These are phyloP conservation scores for Sebastes hubbsi DNA, from an alignment of 2,797 vertebrate species.

Conservation along the genomic window DNA sequence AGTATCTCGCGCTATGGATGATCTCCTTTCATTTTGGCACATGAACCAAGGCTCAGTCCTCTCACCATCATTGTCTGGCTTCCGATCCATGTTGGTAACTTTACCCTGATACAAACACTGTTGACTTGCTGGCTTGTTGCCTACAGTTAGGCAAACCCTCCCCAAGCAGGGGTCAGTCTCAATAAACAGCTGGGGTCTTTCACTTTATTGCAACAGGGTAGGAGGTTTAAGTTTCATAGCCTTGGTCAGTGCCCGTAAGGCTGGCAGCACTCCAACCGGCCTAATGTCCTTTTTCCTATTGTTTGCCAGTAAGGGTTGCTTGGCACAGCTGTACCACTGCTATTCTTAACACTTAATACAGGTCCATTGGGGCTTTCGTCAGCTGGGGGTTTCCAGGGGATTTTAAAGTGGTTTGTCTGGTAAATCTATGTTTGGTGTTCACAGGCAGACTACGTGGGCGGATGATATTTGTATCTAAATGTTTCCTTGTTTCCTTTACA, in stretches of 20 bases:
- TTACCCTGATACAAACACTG: slow-evolving; percentile 14
- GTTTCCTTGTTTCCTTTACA: slow-evolving; percentile 67
- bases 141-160: slow-evolving; percentile 4
- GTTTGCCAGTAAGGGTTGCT: slow-evolving; percentile 56
- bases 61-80: slow-evolving; percentile 12
- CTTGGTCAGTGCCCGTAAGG: slow-evolving; percentile 11
- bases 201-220: slow-evolving; percentile 43
- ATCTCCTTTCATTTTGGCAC: slow-evolving; percentile 15
- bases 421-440: slow-evolving; percentile 61
- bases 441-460: slow-evolving; percentile 44
- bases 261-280: background rate
- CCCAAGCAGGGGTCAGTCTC: slow-evolving; percentile 4
- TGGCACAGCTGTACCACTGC: slow-evolving; percentile 30
- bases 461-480: slow-evolving; percentile 19
- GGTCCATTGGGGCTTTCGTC: slow-evolving; percentile 9
- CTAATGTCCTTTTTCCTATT: slow-evolving; percentile 21
- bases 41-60: background rate
- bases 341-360: slow-evolving; percentile 65
- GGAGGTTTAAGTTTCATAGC: slow-evolving; percentile 41
- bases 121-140: slow-evolving; percentile 12
- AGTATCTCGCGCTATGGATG: background rate
- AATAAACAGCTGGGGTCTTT: slow-evolving; percentile 50
- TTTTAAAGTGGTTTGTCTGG: slow-evolving; percentile 28
- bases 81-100: slow-evolving; percentile 24
- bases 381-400: slow-evolving; percentile 13